Percentiles rank a stretch among this genome's conserved stretches.
phyloP scores from a whole-genome alignment of 2,113 vertebrate genomes.

The Rhinoptilus africanus region DNA sequence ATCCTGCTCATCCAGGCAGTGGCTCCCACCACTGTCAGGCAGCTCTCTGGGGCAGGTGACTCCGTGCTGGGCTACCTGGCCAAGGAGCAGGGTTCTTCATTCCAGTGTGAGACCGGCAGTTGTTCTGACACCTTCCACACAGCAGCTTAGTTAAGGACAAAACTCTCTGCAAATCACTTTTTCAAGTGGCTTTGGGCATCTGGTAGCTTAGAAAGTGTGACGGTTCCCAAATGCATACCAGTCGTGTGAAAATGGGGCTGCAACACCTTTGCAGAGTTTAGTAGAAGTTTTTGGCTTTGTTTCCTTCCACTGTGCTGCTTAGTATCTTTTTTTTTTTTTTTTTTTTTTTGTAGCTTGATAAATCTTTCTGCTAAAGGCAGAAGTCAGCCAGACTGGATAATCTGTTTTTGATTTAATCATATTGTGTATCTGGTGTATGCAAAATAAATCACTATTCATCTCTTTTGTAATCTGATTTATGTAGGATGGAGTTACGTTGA shows the following conservation, averaged over 20 bases:
- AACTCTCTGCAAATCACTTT: background rate
- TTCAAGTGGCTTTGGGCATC: background rate
- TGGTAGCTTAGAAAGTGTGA: background rate
- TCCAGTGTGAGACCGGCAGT: fast-evolving
- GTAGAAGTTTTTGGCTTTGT: background rate
- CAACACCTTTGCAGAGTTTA: background rate
- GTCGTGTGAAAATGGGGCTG: background rate
- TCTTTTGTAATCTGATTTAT: conserved; percentile 45
- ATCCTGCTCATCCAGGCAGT: background rate
- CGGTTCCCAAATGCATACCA: background rate
- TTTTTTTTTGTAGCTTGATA: background rate
- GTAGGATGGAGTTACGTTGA: background rate
- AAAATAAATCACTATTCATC: conserved; percentile 67
- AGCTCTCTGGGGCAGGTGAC: background rate
- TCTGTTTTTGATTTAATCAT: conserved; percentile 68
- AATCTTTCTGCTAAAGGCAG: conserved; percentile 52
- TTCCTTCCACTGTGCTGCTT: conserved; percentile 16
- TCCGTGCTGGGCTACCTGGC: background rate
- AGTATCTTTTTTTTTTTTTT: background rate
- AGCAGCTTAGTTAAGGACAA: background rate
- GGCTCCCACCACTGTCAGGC: background rate
- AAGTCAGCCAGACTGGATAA: conserved; percentile 62
- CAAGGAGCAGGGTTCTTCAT: background rate
- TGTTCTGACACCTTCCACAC: background rate
- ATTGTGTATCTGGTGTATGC: conserved; percentile 51